Percentiles rank a stretch among this genome's conserved stretches.
Evolutionary conservation across 2,113 vertebrate species (phyloP).

Genomic region (Danio rerio): GRCz12tu NC_133185.1:23678001-23678500

Average conservation of each 20-base stretch:
- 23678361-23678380: background rate
- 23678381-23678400: background rate
- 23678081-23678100: constrained; percentile 64
- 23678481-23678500: too few species aligned
- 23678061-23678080: constrained; percentile 64
- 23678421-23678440: too few species aligned
- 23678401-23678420: too few species aligned
- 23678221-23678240: constrained; percentile 18
- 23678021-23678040: constrained; percentile 1
- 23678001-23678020: constrained; percentile 36
- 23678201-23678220: background rate
- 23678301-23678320: background rate
- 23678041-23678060: constrained; percentile 19
- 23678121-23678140: constrained; percentile 53
- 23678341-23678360: background rate
- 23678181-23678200: constrained; percentile 7
- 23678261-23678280: background rate
- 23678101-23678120: constrained; percentile 49
- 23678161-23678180: background rate
- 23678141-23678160: constrained; percentile 44
- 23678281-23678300: background rate
- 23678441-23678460: too few species aligned
- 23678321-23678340: too few species aligned
- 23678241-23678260: background rate
- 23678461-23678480: too few species aligned